phyloP scores from a whole-genome alignment of 2,888 invertebrate genomes.

The Campaea margaritaria region DNA sequence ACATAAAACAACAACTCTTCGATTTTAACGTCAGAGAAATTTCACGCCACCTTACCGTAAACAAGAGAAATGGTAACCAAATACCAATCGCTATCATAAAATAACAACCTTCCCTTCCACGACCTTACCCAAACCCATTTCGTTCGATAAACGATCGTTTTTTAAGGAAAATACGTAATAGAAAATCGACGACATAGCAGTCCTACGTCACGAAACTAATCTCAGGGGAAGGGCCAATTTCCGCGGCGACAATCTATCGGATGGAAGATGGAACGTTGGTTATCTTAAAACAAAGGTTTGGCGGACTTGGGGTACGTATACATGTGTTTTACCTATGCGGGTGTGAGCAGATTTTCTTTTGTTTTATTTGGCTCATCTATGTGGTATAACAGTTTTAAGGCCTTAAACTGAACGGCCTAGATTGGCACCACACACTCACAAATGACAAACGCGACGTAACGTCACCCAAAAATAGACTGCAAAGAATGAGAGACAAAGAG shows the following conservation, averaged over 20 bases:
- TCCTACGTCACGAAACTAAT: constrained; percentile 25
- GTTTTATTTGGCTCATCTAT: not conserved
- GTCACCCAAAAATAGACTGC: too few species aligned
- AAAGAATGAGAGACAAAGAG: too few species aligned
- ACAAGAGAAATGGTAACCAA: not conserved
- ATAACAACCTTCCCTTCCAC: not conserved
- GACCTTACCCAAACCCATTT: constrained; percentile 20
- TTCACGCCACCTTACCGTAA: too few species aligned
- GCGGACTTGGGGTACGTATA: not conserved
- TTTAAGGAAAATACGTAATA: constrained; percentile 24
- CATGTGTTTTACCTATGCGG: not conserved
- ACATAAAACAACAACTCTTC: too few species aligned
- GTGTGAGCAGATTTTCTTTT: not conserved
- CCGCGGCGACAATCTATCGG: constrained; percentile 22
- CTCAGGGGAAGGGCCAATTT: constrained; percentile 20
- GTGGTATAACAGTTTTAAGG: too few species aligned
- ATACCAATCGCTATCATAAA: constrained; percentile 2
- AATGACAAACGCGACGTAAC: too few species aligned
- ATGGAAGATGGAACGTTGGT: constrained; percentile 18
- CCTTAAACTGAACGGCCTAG: too few species aligned
- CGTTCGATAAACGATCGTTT: constrained; percentile 8
- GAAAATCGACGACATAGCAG: constrained; percentile 20
- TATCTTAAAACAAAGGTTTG: constrained; percentile 20
- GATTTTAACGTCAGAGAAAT: too few species aligned
- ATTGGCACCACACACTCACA: too few species aligned